phyloP scores from a whole-genome alignment of 2,113 vertebrate genomes.

The Bos taurus region ARS-UCD2.0 NC_037331.1:5177001-5177500 shows the following conservation, averaged over 20 bases:
- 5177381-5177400: background rate
- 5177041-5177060: background rate
- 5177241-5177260: background rate
- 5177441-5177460: background rate
- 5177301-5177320: background rate
- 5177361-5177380: background rate
- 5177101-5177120: fast-evolving
- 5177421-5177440: background rate
- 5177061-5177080: background rate
- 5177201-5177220: fast-evolving
- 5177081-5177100: background rate
- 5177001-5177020: fast-evolving
- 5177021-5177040: background rate
- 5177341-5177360: no score
- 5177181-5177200: no score
- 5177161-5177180: fast-evolving
- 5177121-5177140: fast-evolving
- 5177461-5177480: background rate
- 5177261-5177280: background rate
- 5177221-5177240: background rate
- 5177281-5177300: fast-evolving
- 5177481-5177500: fast-evolving
- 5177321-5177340: background rate
- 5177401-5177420: background rate
- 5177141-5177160: fast-evolving